A percentile compares a stretch with the other conserved stretches of the same genome.
phyloP scores from a whole-genome alignment of 30 jellyfish, hydroid and myxozoan species.

The Morbakka virulenta region DNA sequence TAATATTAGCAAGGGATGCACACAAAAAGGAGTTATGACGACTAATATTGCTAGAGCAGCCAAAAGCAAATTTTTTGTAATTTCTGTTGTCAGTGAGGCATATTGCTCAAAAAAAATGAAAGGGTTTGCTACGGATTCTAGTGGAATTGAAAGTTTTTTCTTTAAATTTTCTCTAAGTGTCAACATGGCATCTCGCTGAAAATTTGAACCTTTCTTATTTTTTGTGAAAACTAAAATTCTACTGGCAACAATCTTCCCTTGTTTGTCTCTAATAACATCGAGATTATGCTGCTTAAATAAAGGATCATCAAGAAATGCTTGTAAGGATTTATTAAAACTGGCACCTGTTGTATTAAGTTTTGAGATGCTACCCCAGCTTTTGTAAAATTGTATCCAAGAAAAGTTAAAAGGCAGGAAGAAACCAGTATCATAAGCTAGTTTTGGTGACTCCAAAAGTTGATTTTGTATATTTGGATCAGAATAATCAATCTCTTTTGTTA shows the following conservation, averaged over 20 bases:
- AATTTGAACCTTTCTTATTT: slow-evolving; percentile 52
- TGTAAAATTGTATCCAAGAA: slow-evolving; percentile 38
- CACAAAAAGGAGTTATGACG: slow-evolving; percentile 72
- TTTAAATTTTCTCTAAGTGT: slow-evolving; percentile 58
- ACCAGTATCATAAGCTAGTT: slow-evolving; percentile 44
- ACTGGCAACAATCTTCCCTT: slow-evolving; percentile 58
- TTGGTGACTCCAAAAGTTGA: slow-evolving; percentile 3
- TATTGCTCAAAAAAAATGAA: slow-evolving; percentile 84
- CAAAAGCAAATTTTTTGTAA: slow-evolving; percentile 47
- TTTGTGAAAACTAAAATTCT: slow-evolving; percentile 55
- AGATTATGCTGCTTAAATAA: slow-evolving; percentile 38
- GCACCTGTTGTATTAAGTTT: slow-evolving; percentile 3
- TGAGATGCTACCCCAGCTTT: slow-evolving; percentile 7
- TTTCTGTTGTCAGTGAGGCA: slow-evolving; percentile 61
- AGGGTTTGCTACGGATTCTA: slow-evolving; percentile 41
- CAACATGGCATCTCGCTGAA: slow-evolving; percentile 74
- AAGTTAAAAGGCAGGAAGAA: slow-evolving; percentile 30
- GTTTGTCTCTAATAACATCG: slow-evolving; percentile 23
- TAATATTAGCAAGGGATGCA: slow-evolving; percentile 69
- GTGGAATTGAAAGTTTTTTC: neutral
- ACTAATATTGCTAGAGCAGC: slow-evolving; percentile 60
- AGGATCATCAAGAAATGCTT: slow-evolving; percentile 11
- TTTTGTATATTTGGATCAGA: slow-evolving; percentile 40
- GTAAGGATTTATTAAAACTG: neutral
- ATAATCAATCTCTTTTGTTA: slow-evolving; percentile 22